Evolutionary conservation across 2,888 invertebrate species (phyloP).

Genomic region (Ptilodon capucinus): DNA sequence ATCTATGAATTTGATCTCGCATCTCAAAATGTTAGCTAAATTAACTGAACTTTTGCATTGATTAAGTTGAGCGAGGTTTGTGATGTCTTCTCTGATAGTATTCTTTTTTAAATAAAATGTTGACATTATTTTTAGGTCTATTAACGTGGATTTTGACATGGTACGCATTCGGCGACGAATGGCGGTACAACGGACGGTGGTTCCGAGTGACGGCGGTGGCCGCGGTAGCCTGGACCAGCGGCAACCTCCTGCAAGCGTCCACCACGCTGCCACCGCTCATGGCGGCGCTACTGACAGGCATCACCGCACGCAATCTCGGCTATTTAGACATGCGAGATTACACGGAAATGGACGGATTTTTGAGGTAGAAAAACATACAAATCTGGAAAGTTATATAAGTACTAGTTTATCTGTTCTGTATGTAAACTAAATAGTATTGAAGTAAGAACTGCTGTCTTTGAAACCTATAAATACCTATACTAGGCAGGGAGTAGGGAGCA

Average conservation of each 20-base stretch:
- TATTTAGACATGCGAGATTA: constrained; percentile 66
- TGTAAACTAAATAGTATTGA: too few relatives aligned
- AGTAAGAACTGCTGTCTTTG: too few relatives aligned
- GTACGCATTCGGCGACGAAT: constrained; percentile 57
- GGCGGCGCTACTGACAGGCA: constrained; percentile 65
- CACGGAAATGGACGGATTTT: constrained; percentile 57
- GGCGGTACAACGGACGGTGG: constrained; percentile 64
- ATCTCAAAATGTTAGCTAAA: too few relatives aligned
- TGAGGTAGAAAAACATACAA: constrained; percentile 49
- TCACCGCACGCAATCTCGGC: constrained; percentile 60
- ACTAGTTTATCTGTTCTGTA: too few relatives aligned
- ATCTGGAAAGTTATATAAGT: too few relatives aligned
- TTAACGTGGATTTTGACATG: constrained; percentile 63
- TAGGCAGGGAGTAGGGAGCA: too few relatives aligned
- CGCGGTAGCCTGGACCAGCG: constrained; percentile 59
- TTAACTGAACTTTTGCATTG: too few relatives aligned
- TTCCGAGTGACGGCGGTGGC: constrained; percentile 54
- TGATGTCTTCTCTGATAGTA: too few relatives aligned
- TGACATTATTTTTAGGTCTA: constrained; percentile 50
- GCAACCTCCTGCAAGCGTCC: constrained; percentile 48
- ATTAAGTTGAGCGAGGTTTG: too few relatives aligned
- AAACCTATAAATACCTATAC: too few relatives aligned
- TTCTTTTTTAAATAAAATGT: background rate
- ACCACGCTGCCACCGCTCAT: constrained; percentile 65
- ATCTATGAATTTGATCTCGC: too few relatives aligned